Percentiles rank a stretch among this genome's conserved stretches.
Conservation (phyloP, 2,888 invertebrate species). For the Halocaridina rubra region DNA sequence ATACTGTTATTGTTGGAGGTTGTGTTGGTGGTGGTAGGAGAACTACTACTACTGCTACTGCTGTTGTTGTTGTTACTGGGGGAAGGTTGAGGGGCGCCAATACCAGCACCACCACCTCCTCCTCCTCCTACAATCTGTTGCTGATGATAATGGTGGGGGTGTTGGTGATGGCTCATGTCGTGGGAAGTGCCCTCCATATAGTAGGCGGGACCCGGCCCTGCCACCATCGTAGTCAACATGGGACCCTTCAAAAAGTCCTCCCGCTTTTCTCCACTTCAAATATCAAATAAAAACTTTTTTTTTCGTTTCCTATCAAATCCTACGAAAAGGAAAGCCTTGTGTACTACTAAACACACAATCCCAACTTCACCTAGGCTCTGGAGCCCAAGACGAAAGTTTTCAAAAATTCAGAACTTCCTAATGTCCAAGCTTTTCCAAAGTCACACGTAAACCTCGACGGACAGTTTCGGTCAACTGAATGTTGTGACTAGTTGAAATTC, state of each 20-base stretch:
- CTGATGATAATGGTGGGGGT: background rate
- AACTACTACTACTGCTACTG: background rate
- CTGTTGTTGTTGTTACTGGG: background rate
- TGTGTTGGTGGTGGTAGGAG: background rate
- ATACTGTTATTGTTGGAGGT: background rate
- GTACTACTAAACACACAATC: too few species aligned
- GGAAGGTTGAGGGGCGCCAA: background rate
- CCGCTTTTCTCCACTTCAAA: background rate
- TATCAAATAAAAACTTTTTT: background rate
- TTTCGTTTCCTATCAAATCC: background rate
- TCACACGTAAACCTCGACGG: too few species aligned
- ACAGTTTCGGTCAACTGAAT: too few species aligned
- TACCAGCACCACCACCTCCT: background rate
- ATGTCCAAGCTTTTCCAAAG: too few species aligned
- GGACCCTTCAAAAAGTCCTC: background rate
- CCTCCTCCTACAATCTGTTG: background rate
- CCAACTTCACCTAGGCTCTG: too few species aligned
- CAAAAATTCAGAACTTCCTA: too few species aligned
- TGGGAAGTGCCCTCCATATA: slow-evolving; percentile 41
- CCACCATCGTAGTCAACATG: slow-evolving; percentile 61
- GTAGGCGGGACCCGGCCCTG: slow-evolving; percentile 55
- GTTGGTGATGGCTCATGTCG: slow-evolving; percentile 17
- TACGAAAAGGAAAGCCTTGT: too few species aligned
- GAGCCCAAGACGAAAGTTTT: too few species aligned
- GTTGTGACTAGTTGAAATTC: too few species aligned